A percentile compares a stretch with the other conserved stretches of the same genome.
phyloP scores from a whole-genome alignment of 2,888 invertebrate species.

The Nasonovia ribisnigri region DNA sequence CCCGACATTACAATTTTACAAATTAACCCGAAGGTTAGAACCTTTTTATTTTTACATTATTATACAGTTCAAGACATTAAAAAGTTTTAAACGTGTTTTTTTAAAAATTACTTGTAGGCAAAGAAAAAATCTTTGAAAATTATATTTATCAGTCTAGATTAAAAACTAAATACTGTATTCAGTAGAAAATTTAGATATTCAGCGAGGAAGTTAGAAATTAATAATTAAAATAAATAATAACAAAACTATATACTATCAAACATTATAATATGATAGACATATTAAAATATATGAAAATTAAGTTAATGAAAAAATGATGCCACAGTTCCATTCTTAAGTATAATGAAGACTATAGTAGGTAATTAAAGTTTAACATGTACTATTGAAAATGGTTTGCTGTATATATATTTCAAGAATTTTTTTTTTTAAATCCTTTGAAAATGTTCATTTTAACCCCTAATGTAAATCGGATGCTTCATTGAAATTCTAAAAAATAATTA shows the following conservation, averaged over 20 bases:
- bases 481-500: background rate
- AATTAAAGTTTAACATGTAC: background rate
- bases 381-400: background rate
- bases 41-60: too few relatives aligned
- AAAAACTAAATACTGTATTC: background rate
- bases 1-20: too few relatives aligned
- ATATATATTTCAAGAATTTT: background rate
- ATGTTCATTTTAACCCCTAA: background rate
- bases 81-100: too few relatives aligned
- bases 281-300: background rate
- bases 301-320: background rate
- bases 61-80: too few relatives aligned
- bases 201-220: background rate
- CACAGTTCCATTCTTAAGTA: background rate
- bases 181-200: background rate
- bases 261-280: background rate
- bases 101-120: too few relatives aligned
- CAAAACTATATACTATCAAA: background rate
- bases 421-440: background rate
- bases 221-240: slow-evolving; percentile 1
- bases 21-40: too few relatives aligned
- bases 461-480: background rate
- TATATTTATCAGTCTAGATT: background rate
- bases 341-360: background rate
- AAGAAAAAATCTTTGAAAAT: background rate